Base-by-base conservation (phyloP, 2,113 vertebrate genomes). In the Scomber colias region DNA sequence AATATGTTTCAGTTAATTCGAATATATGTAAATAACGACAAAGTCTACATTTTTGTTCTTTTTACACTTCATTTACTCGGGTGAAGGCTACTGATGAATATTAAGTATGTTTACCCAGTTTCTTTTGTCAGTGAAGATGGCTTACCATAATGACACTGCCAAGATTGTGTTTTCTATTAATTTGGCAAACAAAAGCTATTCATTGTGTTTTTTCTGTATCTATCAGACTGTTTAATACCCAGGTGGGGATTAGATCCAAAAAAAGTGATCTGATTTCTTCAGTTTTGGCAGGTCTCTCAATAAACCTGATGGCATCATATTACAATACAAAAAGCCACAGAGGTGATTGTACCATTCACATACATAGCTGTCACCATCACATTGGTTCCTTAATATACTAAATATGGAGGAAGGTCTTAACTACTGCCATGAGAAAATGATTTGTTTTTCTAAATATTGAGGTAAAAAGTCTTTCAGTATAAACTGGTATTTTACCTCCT, bases 181-280 rank as follows among this genome's bases (percentile, higher is more conserved):
- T 93, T 83, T 90, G 63, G 54, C 78, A 90, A 90, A 90, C 90
- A 92, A 93, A 91, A 88, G 91, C 93, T 75, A 93, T 94, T 91
- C 88, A 92, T 93, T 89, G 64, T 74, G 84, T 74, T 90, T 89
- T 75, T 83, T 75, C 35, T 83, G 56, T 79, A 87, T 93, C 77
- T 77, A 79, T 85, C 75, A 70, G 82, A 65, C 59, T 89, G 71
- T 76, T 88, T 73, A 84, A 84, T 89, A 82, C 44, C 75, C 68
- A 91, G 89, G 88, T 88, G 87, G 64, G 80, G 84, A 86, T 88
- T 66, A 71, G 17, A 77, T 1, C 51, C 53, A 48, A 53, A 91
- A 91, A 81, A 90, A 65, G 71, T 62, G 60, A 82, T 82, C 80
- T 65, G 79, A 83, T 90, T 80, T 8, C 48, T n/a, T 48, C 66